Evolutionary conservation across 2,797 vertebrate species (phyloP), one percentile per base, ranked within the genome.

Genomic region (Spondyliosoma cantharus): DNA sequence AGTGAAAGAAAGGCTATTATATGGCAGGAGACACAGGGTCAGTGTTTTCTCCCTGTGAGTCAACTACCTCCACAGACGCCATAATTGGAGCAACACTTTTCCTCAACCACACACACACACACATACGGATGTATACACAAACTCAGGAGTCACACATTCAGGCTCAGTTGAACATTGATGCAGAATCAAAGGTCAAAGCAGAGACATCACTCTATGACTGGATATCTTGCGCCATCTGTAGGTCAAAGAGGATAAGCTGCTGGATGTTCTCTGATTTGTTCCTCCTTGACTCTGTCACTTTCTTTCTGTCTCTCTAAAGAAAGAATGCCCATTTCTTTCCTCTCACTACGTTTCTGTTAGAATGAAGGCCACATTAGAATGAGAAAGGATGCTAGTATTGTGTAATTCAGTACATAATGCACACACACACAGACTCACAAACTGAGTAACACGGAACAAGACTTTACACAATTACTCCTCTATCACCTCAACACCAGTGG

Each of bases 141-240:
- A 79, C 70, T 27, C 9, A 29, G 7, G 43, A 80, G 42, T 65
- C 70, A 74, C 49, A 80, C 43, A 2, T 43, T 75, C 37, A 45
- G 25, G 42, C 45, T 79, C 43, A 67, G 29, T 62, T 29, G 32
- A 27, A 49, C 49, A 4, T 62, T 7, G 2, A 27, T 24, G 22
- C 24, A 50, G 15, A 67, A 27, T 58, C 46, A 25, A 32, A 69
- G 42, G 17, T 74, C 32, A 25, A 49, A 42, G 65, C 15, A 7
- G 6, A 12, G 0, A 46, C 50, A 4, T 48, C 20, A 16, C 9
- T 56, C 68, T 37, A 87, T 84, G 53, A 8, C 65, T 91, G 84
- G 88, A 83, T 82, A 20, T 85, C 74, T 93, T 78, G 81, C 91
- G 85, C 93, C 93, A 91, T 89, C 93, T 94, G 80, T 86, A 85